phyloP scores from a whole-genome alignment of 2,888 invertebrate genomes.

The Torymus tubicola region DNA sequence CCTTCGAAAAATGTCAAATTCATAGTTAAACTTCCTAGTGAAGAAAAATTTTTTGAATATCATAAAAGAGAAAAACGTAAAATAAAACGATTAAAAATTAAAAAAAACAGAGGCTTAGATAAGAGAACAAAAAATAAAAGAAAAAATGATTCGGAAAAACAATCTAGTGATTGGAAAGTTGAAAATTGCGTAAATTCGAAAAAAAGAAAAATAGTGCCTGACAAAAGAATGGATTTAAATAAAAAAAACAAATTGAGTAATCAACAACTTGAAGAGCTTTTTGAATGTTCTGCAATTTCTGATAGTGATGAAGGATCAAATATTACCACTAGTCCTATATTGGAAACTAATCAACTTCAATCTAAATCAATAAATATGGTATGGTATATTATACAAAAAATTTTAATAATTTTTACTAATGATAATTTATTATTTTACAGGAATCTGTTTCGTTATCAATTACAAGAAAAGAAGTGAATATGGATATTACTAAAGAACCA shows the following conservation, averaged over 20 bases:
- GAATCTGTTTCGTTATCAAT: no score
- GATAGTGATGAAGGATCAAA: neutral
- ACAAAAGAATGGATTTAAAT: neutral
- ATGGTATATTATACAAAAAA: neutral
- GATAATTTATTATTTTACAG: no score
- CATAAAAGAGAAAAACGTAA: conserved; percentile 35
- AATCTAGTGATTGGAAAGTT: conserved; percentile 35
- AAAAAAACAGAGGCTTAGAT: neutral
- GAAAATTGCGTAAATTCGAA: conserved; percentile 19
- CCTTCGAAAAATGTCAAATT: conserved; percentile 53
- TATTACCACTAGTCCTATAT: neutral
- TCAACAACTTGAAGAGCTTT: conserved; percentile 7
- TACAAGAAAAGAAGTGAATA: no score
- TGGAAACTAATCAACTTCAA: neutral
- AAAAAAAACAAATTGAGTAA: conserved; percentile 18
- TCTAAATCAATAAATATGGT: neutral
- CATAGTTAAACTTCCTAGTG: conserved; percentile 36
- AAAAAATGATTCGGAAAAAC: neutral
- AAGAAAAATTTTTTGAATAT: conserved; percentile 29
- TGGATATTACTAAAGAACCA: no score
- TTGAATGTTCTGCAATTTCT: conserved; percentile 13
- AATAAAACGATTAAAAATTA: conserved; percentile 2
- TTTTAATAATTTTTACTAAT: no score
- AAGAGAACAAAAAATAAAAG: neutral
- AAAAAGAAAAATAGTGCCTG: conserved; percentile 1